A percentile compares a stretch with the other conserved stretches of the same genome.
phyloP scores from a whole-genome alignment of 2,888 invertebrate species.

The Tipula confusa region DNA sequence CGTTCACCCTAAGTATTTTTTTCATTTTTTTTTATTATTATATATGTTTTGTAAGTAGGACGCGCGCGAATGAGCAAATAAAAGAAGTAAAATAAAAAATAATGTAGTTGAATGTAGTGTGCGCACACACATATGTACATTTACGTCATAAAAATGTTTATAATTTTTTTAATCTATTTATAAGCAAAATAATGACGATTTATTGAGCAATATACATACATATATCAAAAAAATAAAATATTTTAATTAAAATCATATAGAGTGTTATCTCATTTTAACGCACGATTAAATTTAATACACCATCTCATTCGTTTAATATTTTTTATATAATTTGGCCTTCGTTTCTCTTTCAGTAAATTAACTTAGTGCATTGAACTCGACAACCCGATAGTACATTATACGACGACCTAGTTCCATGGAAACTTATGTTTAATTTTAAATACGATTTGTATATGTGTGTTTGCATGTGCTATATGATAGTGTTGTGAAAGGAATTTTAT shows the following conservation, averaged over 20 bases:
- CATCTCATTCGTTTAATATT: not conserved
- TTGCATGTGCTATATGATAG: not conserved
- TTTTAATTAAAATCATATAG: not conserved
- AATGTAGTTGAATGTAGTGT: not conserved
- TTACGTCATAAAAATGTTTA: not conserved
- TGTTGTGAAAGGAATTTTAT: not conserved
- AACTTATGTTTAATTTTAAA: constrained; percentile 17
- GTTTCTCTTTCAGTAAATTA: constrained; percentile 38
- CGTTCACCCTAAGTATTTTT: constrained; percentile 42
- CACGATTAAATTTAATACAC: not conserved
- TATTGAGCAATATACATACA: not conserved
- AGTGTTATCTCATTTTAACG: not conserved
- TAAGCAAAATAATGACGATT: not conserved
- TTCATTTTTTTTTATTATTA: too few relatives aligned
- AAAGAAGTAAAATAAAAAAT: not conserved
- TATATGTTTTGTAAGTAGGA: constrained; percentile 30
- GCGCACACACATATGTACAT: not conserved
- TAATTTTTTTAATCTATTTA: not conserved
- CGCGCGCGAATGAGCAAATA: constrained; percentile 20
- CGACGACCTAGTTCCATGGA: constrained; percentile 40
- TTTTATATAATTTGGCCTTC: constrained; percentile 37
- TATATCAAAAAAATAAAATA: not conserved
- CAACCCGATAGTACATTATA: constrained; percentile 37
- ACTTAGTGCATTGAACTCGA: constrained; percentile 39
- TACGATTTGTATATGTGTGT: not conserved